Evolutionary conservation across 2,888 invertebrate genomes (phyloP).

Genomic region (Lepidonotus clava): DNA sequence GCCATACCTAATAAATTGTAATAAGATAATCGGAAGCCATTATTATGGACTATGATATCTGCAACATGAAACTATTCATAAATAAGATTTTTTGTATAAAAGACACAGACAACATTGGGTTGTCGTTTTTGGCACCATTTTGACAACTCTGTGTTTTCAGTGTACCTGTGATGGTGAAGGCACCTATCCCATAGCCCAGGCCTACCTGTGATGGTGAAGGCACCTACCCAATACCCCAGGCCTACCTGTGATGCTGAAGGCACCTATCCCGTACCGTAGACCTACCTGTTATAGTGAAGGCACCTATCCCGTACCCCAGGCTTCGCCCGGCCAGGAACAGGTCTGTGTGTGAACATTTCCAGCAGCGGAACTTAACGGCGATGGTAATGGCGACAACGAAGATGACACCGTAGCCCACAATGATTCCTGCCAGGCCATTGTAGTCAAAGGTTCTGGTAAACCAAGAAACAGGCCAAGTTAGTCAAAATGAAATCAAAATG

Average conservation of each 20-base stretch:
- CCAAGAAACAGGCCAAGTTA: no score
- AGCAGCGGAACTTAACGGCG: constrained; percentile 65
- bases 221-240: constrained; percentile 70
- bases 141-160: no score
- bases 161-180: no score
- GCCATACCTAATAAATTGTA: no score
- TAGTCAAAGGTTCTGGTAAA: no score
- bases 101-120: no score
- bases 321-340: constrained; percentile 73
- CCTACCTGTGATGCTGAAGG: constrained; percentile 76
- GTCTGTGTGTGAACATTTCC: constrained; percentile 66
- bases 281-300: constrained; percentile 76
- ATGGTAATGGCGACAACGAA: constrained; percentile 70
- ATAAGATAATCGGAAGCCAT: no score
- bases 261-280: constrained; percentile 67
- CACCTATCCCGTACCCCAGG: constrained; percentile 70
- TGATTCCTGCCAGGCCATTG: constrained; percentile 67
- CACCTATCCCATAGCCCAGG: constrained; percentile 64
- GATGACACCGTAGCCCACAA: constrained; percentile 69
- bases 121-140: no score
- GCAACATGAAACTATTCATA: no score
- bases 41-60: no score
- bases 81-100: no score
- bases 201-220: constrained; percentile 76
- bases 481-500: no score